Conservation (phyloP, 2,797 vertebrate genomes). For the Stomatorhinus walkeri region DNA sequence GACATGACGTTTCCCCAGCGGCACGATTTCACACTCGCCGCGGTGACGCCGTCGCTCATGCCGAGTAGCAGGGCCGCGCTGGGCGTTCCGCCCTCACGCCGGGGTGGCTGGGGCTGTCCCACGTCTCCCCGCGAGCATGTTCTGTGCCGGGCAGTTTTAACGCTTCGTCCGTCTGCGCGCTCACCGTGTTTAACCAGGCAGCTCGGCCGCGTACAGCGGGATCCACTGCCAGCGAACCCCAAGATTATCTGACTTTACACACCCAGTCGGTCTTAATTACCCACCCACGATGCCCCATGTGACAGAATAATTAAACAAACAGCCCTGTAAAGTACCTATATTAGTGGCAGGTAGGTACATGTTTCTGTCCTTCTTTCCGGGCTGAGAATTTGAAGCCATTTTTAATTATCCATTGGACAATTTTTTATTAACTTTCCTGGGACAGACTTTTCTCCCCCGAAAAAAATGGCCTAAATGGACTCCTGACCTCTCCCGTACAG, state of each 20-base stretch:
- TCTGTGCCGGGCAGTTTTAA: background rate
- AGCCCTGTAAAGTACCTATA: background rate
- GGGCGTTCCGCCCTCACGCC: background rate
- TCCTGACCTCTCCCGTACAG: background rate
- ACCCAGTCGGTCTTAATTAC: background rate
- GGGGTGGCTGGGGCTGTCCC: background rate
- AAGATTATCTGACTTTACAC: background rate
- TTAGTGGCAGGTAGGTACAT: background rate
- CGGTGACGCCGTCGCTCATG: background rate
- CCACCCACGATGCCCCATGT: background rate
- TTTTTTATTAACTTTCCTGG: background rate
- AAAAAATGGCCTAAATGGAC: background rate
- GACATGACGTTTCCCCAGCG: slow-evolving; percentile 1
- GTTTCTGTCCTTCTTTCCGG: background rate
- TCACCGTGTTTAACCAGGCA: background rate
- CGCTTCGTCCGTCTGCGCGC: background rate
- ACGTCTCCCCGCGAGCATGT: background rate
- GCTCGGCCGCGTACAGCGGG: background rate
- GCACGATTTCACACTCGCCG: background rate
- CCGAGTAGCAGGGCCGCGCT: background rate
- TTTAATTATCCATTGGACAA: background rate
- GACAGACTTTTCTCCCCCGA: background rate
- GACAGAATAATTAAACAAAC: background rate
- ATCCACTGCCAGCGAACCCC: background rate
- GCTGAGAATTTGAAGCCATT: background rate